Evolutionary conservation across 2,797 vertebrate species (phyloP).

Genomic region (Chlorospingus flavigularis): DNA sequence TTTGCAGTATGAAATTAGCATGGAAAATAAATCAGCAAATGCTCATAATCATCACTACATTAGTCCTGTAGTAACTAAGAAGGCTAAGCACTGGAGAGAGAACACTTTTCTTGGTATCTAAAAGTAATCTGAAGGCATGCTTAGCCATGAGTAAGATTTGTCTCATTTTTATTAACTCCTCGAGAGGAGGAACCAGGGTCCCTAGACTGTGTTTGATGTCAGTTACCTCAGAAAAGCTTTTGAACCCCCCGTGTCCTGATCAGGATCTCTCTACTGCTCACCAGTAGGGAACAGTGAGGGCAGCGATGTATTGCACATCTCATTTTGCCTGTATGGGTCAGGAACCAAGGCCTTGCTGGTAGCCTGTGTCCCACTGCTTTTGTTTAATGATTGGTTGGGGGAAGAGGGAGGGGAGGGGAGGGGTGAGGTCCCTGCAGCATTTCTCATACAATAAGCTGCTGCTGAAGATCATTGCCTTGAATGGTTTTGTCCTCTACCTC

Average conservation of each 20-base stretch:
- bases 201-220: neutral
- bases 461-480: neutral
- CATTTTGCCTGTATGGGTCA: neutral
- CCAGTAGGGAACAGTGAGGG: neutral
- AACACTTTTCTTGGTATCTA: neutral
- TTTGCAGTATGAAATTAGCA: neutral
- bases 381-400: neutral
- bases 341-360: neutral
- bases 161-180: neutral
- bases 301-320: neutral
- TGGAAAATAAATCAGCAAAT: neutral
- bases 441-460: neutral
- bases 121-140: neutral
- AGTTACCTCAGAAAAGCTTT: neutral
- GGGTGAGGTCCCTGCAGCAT: neutral
- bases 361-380: neutral
- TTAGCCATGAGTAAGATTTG: neutral
- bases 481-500: neutral
- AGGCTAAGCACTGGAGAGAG: neutral
- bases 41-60: neutral
- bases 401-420: neutral
- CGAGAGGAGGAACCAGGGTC: neutral
- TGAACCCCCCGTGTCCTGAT: accelerated
- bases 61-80: neutral
- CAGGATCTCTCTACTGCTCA: neutral